These are phyloP conservation scores for Euproctis similis DNA, from an alignment of 2,888 invertebrate genomes.

Conservation along the genomic window DNA sequence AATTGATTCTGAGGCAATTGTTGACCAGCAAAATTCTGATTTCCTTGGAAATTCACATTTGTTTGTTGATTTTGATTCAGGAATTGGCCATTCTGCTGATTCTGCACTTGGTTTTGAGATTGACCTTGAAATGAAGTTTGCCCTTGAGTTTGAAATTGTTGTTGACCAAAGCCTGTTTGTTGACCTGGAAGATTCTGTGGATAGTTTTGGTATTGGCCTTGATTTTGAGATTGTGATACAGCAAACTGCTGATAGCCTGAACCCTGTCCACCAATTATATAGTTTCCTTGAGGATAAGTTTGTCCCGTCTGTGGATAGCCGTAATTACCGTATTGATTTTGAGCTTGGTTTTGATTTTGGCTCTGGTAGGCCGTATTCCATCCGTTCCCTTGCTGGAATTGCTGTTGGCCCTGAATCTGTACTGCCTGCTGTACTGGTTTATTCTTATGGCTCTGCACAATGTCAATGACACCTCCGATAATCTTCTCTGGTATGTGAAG, in stretches of 20 bases:
- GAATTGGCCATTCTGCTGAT: slow-evolving; percentile 13
- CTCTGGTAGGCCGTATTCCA: slow-evolving; percentile 26
- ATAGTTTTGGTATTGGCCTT: slow-evolving; percentile 24
- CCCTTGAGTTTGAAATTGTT: slow-evolving; percentile 23
- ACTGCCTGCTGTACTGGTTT: slow-evolving; percentile 33
- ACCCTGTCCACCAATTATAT: slow-evolving; percentile 11
- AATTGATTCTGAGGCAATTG: slow-evolving; percentile 8
- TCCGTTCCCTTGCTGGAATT: slow-evolving; percentile 31
- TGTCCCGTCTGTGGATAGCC: slow-evolving; percentile 18
- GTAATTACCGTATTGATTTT: slow-evolving; percentile 30
- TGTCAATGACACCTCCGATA: slow-evolving; percentile 63
- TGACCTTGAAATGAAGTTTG: slow-evolving; percentile 21
- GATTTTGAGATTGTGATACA: slow-evolving; percentile 21
- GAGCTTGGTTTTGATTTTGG: slow-evolving; percentile 30
- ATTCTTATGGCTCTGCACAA: slow-evolving; percentile 59
- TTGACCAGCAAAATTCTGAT: slow-evolving; percentile 9
- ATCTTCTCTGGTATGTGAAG: slow-evolving; percentile 62
- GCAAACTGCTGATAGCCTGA: slow-evolving; percentile 16
- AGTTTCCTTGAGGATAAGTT: slow-evolving; percentile 19
- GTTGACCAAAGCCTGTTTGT: slow-evolving; percentile 8
- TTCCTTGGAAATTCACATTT: slow-evolving; percentile 15
- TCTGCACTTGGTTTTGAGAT: slow-evolving; percentile 3
- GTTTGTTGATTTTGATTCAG: slow-evolving; percentile 14
- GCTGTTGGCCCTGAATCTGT: slow-evolving; percentile 19
- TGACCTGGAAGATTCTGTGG: slow-evolving; percentile 25